phyloP scores from a whole-genome alignment of 1,140 invertebrate species.

The Zaprionus africanus region DNA sequence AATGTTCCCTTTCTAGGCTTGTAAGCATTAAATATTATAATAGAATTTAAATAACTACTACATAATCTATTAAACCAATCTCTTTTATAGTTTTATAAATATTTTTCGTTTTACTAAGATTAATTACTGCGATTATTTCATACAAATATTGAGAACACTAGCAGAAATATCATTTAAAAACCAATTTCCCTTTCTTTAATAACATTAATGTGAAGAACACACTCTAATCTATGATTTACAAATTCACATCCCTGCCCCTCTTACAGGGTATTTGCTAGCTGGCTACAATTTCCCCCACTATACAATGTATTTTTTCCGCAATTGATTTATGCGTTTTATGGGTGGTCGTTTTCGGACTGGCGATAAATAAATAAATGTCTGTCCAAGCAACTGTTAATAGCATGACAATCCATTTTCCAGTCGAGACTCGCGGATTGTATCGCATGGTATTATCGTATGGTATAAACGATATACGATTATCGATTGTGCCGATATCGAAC shows the following conservation, averaged over 20 bases:
- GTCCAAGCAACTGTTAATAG: constrained; percentile 28
- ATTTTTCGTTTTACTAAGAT: too few species aligned
- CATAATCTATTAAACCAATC: too few species aligned
- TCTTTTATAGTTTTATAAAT: too few species aligned
- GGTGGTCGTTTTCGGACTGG: constrained; percentile 63
- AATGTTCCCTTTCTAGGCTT: not conserved
- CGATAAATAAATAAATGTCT: constrained; percentile 73
- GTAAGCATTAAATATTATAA: not conserved
- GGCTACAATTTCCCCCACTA: not conserved
- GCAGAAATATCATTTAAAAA: too few species aligned
- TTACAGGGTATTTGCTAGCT: constrained; percentile 39
- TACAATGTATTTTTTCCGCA: constrained; percentile 11
- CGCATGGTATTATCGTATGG: not conserved
- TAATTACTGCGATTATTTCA: too few species aligned
- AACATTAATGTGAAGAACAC: too few species aligned
- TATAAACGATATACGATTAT: not conserved
- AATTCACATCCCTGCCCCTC: too few species aligned
- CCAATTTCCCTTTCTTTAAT: too few species aligned
- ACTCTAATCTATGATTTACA: too few species aligned
- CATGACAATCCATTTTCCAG: constrained; percentile 14
- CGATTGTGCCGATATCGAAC: not conserved
- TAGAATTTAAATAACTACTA: too few species aligned
- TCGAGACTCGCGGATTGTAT: not conserved
- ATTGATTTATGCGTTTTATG: constrained; percentile 55
- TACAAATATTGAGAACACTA: too few species aligned